Percentiles rank a stretch among this genome's conserved stretches.
These are phyloP conservation scores for Pelobates fuscus DNA, from an alignment of 2,113 vertebrate species.

Conservation along the genomic window DNA sequence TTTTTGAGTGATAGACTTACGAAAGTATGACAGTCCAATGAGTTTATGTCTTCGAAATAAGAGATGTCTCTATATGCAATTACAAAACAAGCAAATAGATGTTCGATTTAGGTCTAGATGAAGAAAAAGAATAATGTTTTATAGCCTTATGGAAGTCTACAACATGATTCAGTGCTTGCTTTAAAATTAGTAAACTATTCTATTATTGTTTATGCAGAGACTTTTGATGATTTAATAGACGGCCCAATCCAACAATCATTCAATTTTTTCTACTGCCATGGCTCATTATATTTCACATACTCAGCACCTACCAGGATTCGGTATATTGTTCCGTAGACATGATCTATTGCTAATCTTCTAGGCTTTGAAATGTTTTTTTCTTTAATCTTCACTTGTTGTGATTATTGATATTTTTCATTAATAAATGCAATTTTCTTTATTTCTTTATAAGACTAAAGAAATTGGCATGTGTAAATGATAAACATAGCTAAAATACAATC, in stretches of 20 bases:
- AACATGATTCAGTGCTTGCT: not conserved
- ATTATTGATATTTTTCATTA: slow-evolving; percentile 51
- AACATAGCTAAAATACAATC: slow-evolving; percentile 50
- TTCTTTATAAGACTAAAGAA: slow-evolving; percentile 39
- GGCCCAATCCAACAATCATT: slow-evolving; percentile 41
- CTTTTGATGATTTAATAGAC: slow-evolving; percentile 41
- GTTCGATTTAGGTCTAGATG: not conserved
- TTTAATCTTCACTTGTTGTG: slow-evolving; percentile 44
- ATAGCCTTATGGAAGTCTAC: too few relatives aligned
- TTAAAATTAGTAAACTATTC: slow-evolving; percentile 24
- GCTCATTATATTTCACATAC: slow-evolving; percentile 47
- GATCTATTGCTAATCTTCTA: slow-evolving; percentile 38
- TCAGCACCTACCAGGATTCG: slow-evolving; percentile 34
- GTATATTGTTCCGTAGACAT: slow-evolving; percentile 39
- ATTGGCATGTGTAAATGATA: slow-evolving; percentile 37
- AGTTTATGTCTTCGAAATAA: not conserved
- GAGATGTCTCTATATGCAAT: slow-evolving; percentile 1
- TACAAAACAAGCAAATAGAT: slow-evolving; percentile 13
- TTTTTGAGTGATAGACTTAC: too few relatives aligned
- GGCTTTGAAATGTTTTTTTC: slow-evolving; percentile 35
- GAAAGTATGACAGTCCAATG: too few relatives aligned
- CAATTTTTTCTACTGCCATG: slow-evolving; percentile 13
- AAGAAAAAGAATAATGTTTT: not conserved
- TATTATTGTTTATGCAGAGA: slow-evolving; percentile 37
- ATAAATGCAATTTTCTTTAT: slow-evolving; percentile 39